Evolutionary conservation across 1,140 invertebrate species (phyloP), one percentile per base, ranked within the genome.

Genomic region (Neotoxoptera formosana): DNA sequence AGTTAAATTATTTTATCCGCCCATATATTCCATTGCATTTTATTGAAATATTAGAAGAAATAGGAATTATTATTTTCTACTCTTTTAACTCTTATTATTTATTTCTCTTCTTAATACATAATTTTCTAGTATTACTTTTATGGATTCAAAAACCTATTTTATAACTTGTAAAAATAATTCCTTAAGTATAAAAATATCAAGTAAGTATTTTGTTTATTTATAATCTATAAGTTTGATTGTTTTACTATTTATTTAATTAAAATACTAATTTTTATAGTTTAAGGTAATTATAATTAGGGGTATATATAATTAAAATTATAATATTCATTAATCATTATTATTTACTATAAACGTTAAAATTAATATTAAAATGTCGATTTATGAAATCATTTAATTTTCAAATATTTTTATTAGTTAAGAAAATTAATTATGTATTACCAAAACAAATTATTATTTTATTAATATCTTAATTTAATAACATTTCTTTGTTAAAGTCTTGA

Each of bases 1-100:
- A 86, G 14, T 93, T 81, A 91, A 67, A 91, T 91, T 90, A 51
- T 91, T 91, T 91, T 93, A 93, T 93, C 91, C 81, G 91, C 91
- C 91, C 34, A 53, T 51, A 86, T 84, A 93, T 84, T 93, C 91
- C 91, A 93, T 93, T 93, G 48, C 47, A 45, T 93, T 67, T 81
- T 81, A 81, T 91, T 93, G 81, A 93, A 60, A 56, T 51, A 53
- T 36, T 45, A 86, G 91, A 76, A 48, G 56, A 90, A 45, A 8
- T 60, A 67, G 56, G 89, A 86, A 41, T 81, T 76, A 91, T 81
- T 67, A 93, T 51, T 86, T 93, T 51, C 48, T 53, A 86, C 48
- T 86, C 53, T n/a, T 83, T 83, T 48, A 25, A 83, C 30, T 45
- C 36, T 45, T 86, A 51, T 86, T 21, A 53, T 53, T 93, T 93